These are phyloP conservation scores for Myotis planiceps DNA, from an alignment of 2,797 vertebrate genomes.

Conservation along the genomic window DNA sequence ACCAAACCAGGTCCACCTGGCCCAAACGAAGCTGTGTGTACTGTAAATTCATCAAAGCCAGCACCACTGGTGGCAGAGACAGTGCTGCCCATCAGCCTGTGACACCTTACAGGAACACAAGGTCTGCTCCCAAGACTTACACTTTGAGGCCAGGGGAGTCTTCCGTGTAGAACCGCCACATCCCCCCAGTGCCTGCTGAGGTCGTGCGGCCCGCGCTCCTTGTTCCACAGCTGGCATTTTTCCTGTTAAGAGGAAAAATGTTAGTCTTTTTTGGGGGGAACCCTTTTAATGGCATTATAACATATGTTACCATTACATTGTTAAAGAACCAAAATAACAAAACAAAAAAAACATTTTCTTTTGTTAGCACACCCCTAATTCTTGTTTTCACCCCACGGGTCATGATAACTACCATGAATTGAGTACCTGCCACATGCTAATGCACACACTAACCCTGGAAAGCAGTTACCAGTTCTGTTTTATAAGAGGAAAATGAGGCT, in stretches of 20 bases:
- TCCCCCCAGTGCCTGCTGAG: slow-evolving; percentile 97
- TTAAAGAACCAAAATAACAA: background rate
- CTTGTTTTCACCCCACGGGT: background rate
- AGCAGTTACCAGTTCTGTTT: background rate
- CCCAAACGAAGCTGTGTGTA: background rate
- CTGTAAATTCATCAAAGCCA: background rate
- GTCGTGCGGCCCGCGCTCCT: slow-evolving; percentile 95
- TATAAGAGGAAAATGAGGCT: background rate
- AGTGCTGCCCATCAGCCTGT: background rate
- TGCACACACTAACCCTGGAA: background rate
- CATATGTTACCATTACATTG: background rate
- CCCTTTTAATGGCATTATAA: background rate
- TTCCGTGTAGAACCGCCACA: slow-evolving; percentile 99
- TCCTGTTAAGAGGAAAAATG: slow-evolving; percentile 86
- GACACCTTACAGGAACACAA: background rate
- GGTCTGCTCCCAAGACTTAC: slow-evolving; percentile 87
- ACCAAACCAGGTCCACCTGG: background rate
- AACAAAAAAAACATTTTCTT: background rate
- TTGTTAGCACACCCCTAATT: background rate
- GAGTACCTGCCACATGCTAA: background rate
- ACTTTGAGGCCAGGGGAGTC: slow-evolving; percentile 99
- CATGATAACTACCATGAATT: background rate
- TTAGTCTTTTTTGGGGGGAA: background rate
- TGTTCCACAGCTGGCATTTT: slow-evolving; percentile 95
- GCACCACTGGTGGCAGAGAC: background rate